Conservation (phyloP, 2,888 invertebrate species). For the Zonitis immaculata region DNA sequence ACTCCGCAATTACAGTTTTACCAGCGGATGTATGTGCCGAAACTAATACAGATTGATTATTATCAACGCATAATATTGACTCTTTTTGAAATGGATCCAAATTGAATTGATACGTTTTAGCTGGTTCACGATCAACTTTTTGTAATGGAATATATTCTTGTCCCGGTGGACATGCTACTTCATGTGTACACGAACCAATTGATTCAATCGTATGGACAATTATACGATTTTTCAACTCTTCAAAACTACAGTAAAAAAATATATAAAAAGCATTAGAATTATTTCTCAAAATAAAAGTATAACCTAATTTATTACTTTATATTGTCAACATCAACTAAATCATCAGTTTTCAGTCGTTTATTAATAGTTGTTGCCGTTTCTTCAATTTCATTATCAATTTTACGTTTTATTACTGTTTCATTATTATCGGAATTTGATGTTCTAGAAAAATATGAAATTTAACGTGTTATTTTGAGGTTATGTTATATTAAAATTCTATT, state of each 20-base stretch:
- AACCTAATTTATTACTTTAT: conserved; percentile 40
- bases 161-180: conserved; percentile 90
- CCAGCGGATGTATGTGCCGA: conserved; percentile 99
- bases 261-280: too few relatives aligned
- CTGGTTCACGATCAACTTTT: conserved; percentile 63
- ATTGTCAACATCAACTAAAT: conserved; percentile 38
- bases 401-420: conserved; percentile 34
- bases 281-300: neutral
- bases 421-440: conserved; percentile 28
- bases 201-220: conserved; percentile 86
- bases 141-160: conserved; percentile 67
- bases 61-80: conserved; percentile 94
- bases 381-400: conserved; percentile 29
- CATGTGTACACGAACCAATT: conserved; percentile 90
- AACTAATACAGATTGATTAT: conserved; percentile 95
- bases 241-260: too few relatives aligned
- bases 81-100: conserved; percentile 98
- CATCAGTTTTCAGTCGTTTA: conserved; percentile 40
- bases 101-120: conserved; percentile 89
- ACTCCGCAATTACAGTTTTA: conserved; percentile 99
- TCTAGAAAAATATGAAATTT: conserved; percentile 22
- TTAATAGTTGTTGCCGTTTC: conserved; percentile 11
- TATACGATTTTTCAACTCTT: conserved; percentile 74
- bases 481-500: conserved; percentile 15
- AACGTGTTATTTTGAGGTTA: conserved; percentile 34